phyloP scores from a whole-genome alignment of 2,113 vertebrate species.

The Crotalus horridus region DNA sequence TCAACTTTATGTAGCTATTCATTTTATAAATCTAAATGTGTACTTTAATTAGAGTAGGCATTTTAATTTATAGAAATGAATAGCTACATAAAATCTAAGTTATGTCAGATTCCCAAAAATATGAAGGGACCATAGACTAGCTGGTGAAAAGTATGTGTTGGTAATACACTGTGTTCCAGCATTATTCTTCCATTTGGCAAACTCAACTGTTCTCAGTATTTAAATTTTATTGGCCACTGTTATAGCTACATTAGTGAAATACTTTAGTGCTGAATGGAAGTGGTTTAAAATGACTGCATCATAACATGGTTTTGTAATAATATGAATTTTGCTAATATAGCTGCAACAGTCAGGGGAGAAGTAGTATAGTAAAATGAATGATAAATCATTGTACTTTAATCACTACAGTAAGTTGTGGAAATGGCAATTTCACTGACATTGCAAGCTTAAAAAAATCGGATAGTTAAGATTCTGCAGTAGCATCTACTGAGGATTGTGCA shows the following conservation, averaged over 20 bases:
- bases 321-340: conserved; percentile 33
- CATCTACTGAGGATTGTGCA: conserved; percentile 3
- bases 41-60: not conserved
- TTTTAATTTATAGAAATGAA: conserved; percentile 22
- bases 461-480: conserved; percentile 23
- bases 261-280: conserved; percentile 45
- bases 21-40: not conserved
- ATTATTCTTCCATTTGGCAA: conserved; percentile 46
- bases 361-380: conserved; percentile 17
- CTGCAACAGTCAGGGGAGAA: conserved; percentile 16
- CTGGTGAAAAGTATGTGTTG: conserved; percentile 48
- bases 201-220: conserved; percentile 44
- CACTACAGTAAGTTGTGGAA: conserved; percentile 20
- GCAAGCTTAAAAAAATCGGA: conserved; percentile 4
- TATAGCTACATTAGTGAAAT: conserved; percentile 43
- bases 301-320: conserved; percentile 27
- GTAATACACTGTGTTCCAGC: conserved; percentile 26
- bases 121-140: conserved; percentile 41
- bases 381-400: conserved; percentile 36
- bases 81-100: conserved; percentile 38
- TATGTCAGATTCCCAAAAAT: conserved; percentile 45
- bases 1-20: not conserved
- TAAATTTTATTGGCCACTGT: conserved; percentile 44
- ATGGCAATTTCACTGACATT: not conserved
- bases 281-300: conserved; percentile 41